Evolutionary conservation across 2,888 invertebrate genomes (phyloP), one percentile per base, ranked within the genome.

Genomic region (Mythimna lalbum): DNA sequence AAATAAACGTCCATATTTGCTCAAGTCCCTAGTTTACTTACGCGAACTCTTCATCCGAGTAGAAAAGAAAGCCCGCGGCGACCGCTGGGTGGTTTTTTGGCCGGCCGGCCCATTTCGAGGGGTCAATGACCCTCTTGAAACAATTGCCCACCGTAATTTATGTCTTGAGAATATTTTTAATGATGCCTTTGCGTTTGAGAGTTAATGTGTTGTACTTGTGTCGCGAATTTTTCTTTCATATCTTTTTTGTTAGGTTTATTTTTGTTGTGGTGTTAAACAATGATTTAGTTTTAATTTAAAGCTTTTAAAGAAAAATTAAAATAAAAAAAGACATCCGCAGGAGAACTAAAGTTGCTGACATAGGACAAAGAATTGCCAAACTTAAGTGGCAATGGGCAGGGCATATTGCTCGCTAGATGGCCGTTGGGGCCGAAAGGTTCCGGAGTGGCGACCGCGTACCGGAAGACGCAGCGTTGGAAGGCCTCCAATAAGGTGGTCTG

Each of bases 101-200:
- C 88, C 83, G 90, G 90, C 80, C 87, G 87, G 83, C 84, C 85
- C 84, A 87, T 84, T 87, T 88, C 81, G 86, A 69, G 75, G 83
- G 93, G 90, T 92, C 92, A 83, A 78, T 78, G 92, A 89, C 91
- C 91, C 78, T 82, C 77, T 85, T 87, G 86, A 90, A 91, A 93
- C 93, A 93, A 93, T 93, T 90, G 90, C 78, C 84, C 67, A 70
- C 69, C 73, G 68, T 87, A 84, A 87, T 87, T 86, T 83, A 87
- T 84, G 83, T 82, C 76, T 81, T 82, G 84, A 82, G 82, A 83
- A 85, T 85, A 82, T 85, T 73, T 77, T 84, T 86, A 80, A 85
- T 82, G 78, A 76, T 78, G 63, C 66, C 65, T 74, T 76, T 27
- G 64, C 55, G 67, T 73, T 83, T 70, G 66, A 50, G 27, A 62